Evolutionary conservation across 2,888 invertebrate species (phyloP).

Genomic region (Andrena hattorfiana): DNA sequence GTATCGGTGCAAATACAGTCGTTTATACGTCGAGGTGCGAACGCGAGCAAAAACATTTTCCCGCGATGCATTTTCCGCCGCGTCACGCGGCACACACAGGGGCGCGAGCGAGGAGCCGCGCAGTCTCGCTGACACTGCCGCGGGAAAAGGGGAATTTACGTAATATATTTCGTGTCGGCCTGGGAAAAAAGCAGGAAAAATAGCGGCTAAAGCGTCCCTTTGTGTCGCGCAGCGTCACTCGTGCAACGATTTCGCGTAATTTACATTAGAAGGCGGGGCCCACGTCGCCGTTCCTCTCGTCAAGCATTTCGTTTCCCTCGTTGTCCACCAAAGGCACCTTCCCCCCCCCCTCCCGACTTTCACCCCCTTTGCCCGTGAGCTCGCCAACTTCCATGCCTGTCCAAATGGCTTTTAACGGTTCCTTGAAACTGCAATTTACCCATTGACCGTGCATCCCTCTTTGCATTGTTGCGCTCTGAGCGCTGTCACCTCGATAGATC

Average conservation of each 20-base stretch:
- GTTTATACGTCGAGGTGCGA: conserved; percentile 55
- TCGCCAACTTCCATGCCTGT: no score
- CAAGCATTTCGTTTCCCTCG: neutral
- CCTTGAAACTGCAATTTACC: no score
- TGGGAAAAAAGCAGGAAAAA: conserved; percentile 56
- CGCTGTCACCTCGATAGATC: no score
- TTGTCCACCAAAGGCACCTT: neutral
- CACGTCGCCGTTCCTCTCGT: conserved; percentile 23
- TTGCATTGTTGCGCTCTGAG: no score
- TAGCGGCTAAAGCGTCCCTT: conserved; percentile 56
- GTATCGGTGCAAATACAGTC: conserved; percentile 66
- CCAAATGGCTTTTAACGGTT: neutral
- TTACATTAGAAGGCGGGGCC: conserved; percentile 51
- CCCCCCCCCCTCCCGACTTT: no score
- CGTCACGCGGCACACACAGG: conserved; percentile 33
- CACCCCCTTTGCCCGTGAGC: neutral
- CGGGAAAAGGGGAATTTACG: conserved; percentile 60
- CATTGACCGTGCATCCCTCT: no score
- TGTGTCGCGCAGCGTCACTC: conserved; percentile 46
- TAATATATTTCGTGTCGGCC: conserved; percentile 52
- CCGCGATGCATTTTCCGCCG: conserved; percentile 60
- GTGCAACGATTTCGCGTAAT: conserved; percentile 60
- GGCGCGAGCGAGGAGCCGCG: neutral
- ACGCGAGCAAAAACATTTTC: conserved; percentile 59
- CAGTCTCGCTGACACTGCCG: conserved; percentile 35